These are phyloP conservation scores for chimpanzee (Pan troglodytes) DNA, from an alignment of 2,113 vertebrate species.

Conservation along the genomic window NHGRI_mPanTro3-v2.1_pri NC_072398.2:183253001-183253500, in stretches of 20 bases:
- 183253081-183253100: conserved; percentile 21
- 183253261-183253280: background rate
- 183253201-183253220: background rate
- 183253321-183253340: background rate
- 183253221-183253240: background rate
- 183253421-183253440: background rate
- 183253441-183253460: background rate
- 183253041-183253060: conserved; percentile 18
- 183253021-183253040: conserved; percentile 52
- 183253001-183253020: conserved; percentile 3
- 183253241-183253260: background rate
- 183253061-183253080: conserved; percentile 55
- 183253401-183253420: background rate
- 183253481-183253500: background rate
- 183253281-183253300: background rate
- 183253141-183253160: conserved; percentile 1
- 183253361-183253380: background rate
- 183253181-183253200: background rate
- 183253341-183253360: background rate
- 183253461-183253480: background rate
- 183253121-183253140: background rate
- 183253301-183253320: background rate
- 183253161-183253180: background rate
- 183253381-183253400: background rate
- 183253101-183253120: conserved; percentile 37